Conservation (phyloP, 92 coral and sea anemone genomes). For the Heliopora coerulea region DNA sequence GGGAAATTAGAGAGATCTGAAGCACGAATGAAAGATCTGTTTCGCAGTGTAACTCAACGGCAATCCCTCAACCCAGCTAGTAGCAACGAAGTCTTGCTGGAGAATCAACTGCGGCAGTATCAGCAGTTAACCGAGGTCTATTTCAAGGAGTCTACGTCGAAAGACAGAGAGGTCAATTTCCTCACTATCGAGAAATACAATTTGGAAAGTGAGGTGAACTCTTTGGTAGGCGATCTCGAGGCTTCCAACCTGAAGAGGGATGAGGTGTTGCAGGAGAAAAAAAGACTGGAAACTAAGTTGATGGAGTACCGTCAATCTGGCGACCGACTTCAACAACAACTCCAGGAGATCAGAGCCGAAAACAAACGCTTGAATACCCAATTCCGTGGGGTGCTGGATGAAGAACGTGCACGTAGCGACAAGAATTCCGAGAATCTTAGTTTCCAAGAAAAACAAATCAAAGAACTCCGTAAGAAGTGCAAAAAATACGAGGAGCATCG, state of each 20-base stretch:
- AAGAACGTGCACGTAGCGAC: conserved; percentile 24
- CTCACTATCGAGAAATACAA: conserved; percentile 41
- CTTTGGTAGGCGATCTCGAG: conserved; percentile 21
- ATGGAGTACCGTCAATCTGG: background rate
- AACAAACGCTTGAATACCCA: conserved; percentile 14
- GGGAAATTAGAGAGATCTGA: conserved; percentile 36
- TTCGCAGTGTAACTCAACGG: background rate
- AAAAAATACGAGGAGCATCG: conserved; percentile 2
- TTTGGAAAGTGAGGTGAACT: conserved; percentile 27
- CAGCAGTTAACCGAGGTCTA: conserved; percentile 25
- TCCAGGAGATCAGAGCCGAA: background rate
- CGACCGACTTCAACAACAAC: conserved; percentile 8
- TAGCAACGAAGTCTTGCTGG: conserved; percentile 14
- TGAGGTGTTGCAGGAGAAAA: conserved; percentile 18
- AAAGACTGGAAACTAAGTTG: conserved; percentile 12
- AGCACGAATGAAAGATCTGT: conserved; percentile 17
- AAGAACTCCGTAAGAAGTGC: conserved; percentile 16
- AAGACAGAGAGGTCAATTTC: conserved; percentile 27
- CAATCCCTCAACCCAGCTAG: background rate
- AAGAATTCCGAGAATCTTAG: conserved; percentile 8
- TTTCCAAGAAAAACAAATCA: conserved; percentile 13
- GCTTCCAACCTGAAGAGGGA: conserved; percentile 28
- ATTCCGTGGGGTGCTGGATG: conserved; percentile 26
- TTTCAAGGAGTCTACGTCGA: conserved; percentile 28
- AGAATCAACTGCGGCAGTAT: conserved; percentile 16